Evolutionary conservation across 2,888 invertebrate genomes (phyloP).

Genomic region (Drosophila gaucha): DNA sequence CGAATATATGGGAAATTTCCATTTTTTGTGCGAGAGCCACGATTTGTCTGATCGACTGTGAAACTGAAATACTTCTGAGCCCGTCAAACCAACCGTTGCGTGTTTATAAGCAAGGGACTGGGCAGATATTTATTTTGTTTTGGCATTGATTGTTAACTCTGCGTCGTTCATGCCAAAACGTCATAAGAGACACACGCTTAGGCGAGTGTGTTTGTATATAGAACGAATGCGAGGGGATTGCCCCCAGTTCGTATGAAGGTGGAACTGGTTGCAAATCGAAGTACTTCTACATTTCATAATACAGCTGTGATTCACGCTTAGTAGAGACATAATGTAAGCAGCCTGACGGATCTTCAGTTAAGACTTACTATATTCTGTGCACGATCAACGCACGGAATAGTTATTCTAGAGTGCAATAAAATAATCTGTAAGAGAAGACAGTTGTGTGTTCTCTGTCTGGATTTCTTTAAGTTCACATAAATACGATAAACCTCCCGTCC

Average conservation of each 20-base stretch:
- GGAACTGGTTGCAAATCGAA: slow-evolving; percentile 15
- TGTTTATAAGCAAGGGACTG: slow-evolving; percentile 49
- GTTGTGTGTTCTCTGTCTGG: not conserved
- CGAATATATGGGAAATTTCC: slow-evolving; percentile 28
- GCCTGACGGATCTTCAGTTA: not conserved
- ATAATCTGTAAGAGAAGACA: not conserved
- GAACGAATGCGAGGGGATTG: slow-evolving; percentile 30
- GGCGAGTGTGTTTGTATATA: slow-evolving; percentile 5
- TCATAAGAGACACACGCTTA: slow-evolving; percentile 17
- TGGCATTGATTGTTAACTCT: slow-evolving; percentile 38
- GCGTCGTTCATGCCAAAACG: no score
- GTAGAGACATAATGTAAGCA: not conserved
- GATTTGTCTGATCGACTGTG: slow-evolving; percentile 27
- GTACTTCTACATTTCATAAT: not conserved
- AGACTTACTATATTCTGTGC: not conserved
- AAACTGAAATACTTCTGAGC: slow-evolving; percentile 42
- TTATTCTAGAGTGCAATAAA: not conserved
- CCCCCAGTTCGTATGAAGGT: slow-evolving; percentile 13
- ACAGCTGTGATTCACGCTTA: slow-evolving; percentile 16
- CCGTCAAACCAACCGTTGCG: slow-evolving; percentile 24
- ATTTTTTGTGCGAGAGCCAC: slow-evolving; percentile 23
- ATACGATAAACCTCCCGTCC: no score
- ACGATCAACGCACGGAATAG: not conserved
- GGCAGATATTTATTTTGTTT: slow-evolving; percentile 16
- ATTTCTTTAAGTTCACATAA: not conserved